Conservation (phyloP, 2,113 vertebrate species). For the Poeciliopsis retropinna region DNA sequence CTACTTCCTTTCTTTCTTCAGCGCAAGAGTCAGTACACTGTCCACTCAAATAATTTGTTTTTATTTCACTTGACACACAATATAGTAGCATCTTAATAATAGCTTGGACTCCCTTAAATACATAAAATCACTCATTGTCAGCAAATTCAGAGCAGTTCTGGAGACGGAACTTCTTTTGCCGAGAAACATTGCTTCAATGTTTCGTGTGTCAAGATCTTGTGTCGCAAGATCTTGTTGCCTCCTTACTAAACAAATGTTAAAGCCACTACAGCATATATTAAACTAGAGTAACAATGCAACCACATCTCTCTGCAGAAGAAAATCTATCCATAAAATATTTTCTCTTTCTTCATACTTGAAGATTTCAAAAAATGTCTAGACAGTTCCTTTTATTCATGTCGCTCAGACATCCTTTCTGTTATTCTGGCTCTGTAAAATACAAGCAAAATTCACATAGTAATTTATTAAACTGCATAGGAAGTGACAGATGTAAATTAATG, state of each 20-base stretch:
- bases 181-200: background rate
- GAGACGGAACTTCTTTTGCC: background rate
- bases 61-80: background rate
- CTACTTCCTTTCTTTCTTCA: background rate
- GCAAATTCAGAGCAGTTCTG: background rate
- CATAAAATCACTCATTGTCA: background rate
- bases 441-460: conserved; percentile 11
- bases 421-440: background rate
- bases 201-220: background rate
- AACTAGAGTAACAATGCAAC: background rate
- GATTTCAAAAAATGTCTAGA: background rate
- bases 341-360: background rate
- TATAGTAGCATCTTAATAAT: background rate
- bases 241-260: background rate
- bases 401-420: background rate
- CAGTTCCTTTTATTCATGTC: background rate
- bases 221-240: background rate
- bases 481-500: conserved; percentile 11
- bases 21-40: background rate
- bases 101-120: background rate
- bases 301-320: background rate
- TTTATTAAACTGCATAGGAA: conserved; percentile 7
- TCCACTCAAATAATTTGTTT: background rate
- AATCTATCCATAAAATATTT: background rate
- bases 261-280: background rate